Conservation (phyloP, 1,140 invertebrate genomes). For the Lethrus apterus region DNA sequence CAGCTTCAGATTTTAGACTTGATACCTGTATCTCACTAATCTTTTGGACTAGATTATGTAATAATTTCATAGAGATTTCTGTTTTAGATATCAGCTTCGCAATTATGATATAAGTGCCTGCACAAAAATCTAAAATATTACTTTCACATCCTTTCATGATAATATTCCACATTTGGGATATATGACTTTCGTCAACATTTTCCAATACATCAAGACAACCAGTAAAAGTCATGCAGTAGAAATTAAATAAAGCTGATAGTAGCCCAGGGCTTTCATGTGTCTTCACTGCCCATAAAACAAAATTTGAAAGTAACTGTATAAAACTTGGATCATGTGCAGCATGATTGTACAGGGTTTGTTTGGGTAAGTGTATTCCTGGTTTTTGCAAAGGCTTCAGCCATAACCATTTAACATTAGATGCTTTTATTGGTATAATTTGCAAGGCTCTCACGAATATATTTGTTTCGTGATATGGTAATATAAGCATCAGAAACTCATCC, state of each 20-base stretch:
- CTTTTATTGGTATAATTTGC: conserved; percentile 63
- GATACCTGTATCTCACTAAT: conserved; percentile 48
- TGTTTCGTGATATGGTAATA: conserved; percentile 88
- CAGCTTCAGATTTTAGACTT: conserved; percentile 47
- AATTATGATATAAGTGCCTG: conserved; percentile 66
- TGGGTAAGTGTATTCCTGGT: conserved; percentile 61
- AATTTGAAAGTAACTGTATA: conserved; percentile 65
- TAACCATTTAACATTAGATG: conserved; percentile 59
- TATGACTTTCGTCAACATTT: conserved; percentile 56
- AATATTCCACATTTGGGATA: conserved; percentile 61
- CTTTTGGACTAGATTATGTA: conserved; percentile 55
- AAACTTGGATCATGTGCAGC: conserved; percentile 61
- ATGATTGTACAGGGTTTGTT: conserved; percentile 63
- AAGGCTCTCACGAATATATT: conserved; percentile 78
- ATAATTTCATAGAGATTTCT: conserved; percentile 51
- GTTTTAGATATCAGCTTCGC: conserved; percentile 60
- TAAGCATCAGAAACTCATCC: conserved; percentile 67
- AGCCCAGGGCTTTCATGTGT: conserved; percentile 52
- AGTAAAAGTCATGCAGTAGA: conserved; percentile 66
- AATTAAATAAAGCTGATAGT: conserved; percentile 65
- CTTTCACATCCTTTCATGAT: conserved; percentile 63
- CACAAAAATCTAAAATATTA: conserved; percentile 58
- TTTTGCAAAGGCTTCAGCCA: conserved; percentile 72
- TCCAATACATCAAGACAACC: conserved; percentile 54
- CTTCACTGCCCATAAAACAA: conserved; percentile 57